Base-by-base conservation (phyloP, 2,113 vertebrate genomes). In the Copsychus sechellarum region DNA sequence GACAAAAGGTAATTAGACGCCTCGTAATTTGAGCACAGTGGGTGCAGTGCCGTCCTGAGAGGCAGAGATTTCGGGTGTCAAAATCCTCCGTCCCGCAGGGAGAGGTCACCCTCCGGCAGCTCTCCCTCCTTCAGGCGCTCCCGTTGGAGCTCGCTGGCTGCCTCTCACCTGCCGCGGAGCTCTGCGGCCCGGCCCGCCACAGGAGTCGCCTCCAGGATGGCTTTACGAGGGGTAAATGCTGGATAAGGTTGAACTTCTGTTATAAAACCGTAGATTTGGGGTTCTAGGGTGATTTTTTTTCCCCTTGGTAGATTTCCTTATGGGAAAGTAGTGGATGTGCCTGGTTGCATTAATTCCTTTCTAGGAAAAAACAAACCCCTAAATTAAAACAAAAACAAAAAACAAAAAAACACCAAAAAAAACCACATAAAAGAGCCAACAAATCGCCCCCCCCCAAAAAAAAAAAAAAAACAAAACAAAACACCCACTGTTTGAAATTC, bases 1-100 rank as follows among this genome's bases (percentile, higher is more conserved):
- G 45, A 92, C 86, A 94, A 92, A 96, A 86, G 87, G 84, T 91
- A 89, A 95, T 91, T 54, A 91, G 94, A 33, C 9, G 73, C 77
- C 50, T 88, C 33, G 64, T 86, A 77, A 86, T 86, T 91, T 36
- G 93, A 90, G 70, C 31, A 3, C 10, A 34, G 81, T 8, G 79
- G 89, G 67, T 56, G 76, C 80, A 40, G 58, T 50, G 81, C 38
- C 11, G 70, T 43, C 64, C 51, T 10, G 73, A 51, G 61, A 6
- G 48, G 87, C 90, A 60, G 91, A 83, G 93, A 94, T 95, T 94
- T 69, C 61, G 67, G 36, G 45, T 53, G 64, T 33, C 57, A n/a
- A 17, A 79, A 12, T 34, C 33, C 29, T 38, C 23, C 7, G 10
- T 24, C 11, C 54, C 51, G 5, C 14, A 15, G 34, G 42, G n/a